Base-by-base conservation (phyloP, 1,140 invertebrate genomes). In the Araneus ventricosus region DNA sequence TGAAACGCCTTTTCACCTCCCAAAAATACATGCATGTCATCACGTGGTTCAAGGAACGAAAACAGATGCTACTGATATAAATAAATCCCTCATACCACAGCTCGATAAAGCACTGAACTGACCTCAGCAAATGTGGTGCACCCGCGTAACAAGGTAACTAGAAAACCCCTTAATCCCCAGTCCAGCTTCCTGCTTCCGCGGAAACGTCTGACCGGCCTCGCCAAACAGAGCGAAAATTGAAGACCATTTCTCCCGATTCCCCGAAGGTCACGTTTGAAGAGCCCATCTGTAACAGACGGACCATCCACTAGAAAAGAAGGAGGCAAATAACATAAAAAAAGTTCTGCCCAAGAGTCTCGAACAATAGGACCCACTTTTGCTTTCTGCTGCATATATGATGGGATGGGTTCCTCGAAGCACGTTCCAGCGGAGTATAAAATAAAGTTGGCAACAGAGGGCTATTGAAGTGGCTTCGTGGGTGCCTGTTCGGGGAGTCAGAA, bases 181-280 rank as follows among this genome's bases (percentile, higher is more conserved):
- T 75, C 67, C 67, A 75, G 30, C 67, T 75, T 75, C 67, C 67
- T 37, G 30, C 30, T 75, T 75, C 67, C 22, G 80, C 27, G 39
- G 24, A 24, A 27, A 52, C 45, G 80, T 45, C 27, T 84, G 80
- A 57, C 45, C 80, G 45, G 4, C 39, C 24, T 52, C 41, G n/a
- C n/a, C 39, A 84, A 84, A 57, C 80, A 84, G 80, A 84, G 80
- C 80, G 80, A 84, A 84, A 52, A 57, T 84, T 57, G 80, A 84
- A 52, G 80, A 84, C 67, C 4, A 75, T 75, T 75, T 34, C 30
- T 0, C 30, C 67, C 10, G 63, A 70, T 27, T 52, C 14, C 27
- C 14, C 6, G 39, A 84, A 84, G 80, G 80, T 84, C 80, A 84
- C 80, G 80, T 52, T 57, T 52, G 24, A 52, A 84, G 30, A 45